Conservation (phyloP, 2,888 invertebrate genomes). For the Campaea margaritaria region DNA sequence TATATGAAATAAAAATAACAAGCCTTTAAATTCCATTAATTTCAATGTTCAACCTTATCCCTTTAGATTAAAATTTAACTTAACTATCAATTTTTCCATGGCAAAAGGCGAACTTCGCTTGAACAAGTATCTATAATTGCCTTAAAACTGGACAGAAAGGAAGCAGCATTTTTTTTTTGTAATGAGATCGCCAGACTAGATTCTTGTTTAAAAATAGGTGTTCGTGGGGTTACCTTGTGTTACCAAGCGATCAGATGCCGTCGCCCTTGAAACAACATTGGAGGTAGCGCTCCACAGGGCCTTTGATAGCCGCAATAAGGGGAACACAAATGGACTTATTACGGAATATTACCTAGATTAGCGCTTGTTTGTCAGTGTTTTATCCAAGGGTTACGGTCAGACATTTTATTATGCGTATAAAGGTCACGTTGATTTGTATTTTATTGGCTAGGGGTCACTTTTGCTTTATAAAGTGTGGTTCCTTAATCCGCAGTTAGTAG, state of each 20-base stretch:
- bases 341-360: conserved; percentile 34
- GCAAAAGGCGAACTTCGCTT: too few relatives aligned
- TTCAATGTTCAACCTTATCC: too few relatives aligned
- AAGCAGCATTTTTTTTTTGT: too few relatives aligned
- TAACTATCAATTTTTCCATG: too few relatives aligned
- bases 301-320: conserved; percentile 42
- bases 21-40: too few relatives aligned
- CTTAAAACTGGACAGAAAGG: too few relatives aligned
- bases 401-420: conserved; percentile 11
- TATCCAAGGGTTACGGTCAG: conserved; percentile 1
- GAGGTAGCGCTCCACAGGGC: conserved; percentile 35
- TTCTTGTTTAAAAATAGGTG: conserved; percentile 33
- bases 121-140: too few relatives aligned
- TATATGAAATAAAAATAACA: too few relatives aligned
- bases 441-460: background rate
- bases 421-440: background rate
- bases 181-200: background rate
- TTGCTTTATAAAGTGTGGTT: background rate
- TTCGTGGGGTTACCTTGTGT: conserved; percentile 38
- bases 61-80: too few relatives aligned
- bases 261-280: conserved; percentile 36
- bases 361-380: conserved; percentile 19
- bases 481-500: background rate
- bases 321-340: conserved; percentile 34
- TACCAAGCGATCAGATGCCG: conserved; percentile 30